Conservation (phyloP, 2,113 vertebrate genomes). For the Campylorhamphus procurvoides region DNA sequence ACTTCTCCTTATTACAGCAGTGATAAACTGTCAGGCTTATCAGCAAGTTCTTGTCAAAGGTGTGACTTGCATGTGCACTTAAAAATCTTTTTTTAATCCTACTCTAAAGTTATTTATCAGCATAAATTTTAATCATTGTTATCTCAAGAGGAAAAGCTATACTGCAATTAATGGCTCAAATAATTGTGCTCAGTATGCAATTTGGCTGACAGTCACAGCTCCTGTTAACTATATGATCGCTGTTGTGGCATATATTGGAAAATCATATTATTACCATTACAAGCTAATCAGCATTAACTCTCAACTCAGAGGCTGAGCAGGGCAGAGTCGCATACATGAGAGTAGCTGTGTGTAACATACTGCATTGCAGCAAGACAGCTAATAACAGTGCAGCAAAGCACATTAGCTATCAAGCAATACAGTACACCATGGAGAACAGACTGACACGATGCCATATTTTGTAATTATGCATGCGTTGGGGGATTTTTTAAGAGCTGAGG, state of each 20-base stretch:
- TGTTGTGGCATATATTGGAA: background rate
- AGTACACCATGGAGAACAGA: background rate
- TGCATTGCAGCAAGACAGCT: conserved; percentile 44
- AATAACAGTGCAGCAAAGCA: background rate
- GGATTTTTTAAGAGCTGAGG: background rate
- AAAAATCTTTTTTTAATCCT: conserved; percentile 32
- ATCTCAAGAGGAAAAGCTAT: conserved; percentile 58
- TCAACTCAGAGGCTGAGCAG: background rate
- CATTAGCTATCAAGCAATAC: background rate
- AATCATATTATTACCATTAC: background rate
- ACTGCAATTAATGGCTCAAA: conserved; percentile 64
- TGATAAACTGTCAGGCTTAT: conserved; percentile 24
- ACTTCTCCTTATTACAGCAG: background rate
- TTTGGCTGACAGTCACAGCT: background rate
- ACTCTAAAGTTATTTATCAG: conserved; percentile 30
- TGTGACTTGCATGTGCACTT: conserved; percentile 21
- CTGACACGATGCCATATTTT: background rate
- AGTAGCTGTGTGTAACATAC: background rate
- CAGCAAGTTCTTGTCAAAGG: background rate
- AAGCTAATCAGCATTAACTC: conserved; percentile 33
- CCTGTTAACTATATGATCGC: background rate
- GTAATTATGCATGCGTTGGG: background rate
- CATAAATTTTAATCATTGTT: conserved; percentile 57
- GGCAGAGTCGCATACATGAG: background rate
- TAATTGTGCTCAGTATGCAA: background rate